Evolutionary conservation across 92 coral and sea anemone genomes (phyloP).

Genomic region (Umimayanthus kanabou): DNA sequence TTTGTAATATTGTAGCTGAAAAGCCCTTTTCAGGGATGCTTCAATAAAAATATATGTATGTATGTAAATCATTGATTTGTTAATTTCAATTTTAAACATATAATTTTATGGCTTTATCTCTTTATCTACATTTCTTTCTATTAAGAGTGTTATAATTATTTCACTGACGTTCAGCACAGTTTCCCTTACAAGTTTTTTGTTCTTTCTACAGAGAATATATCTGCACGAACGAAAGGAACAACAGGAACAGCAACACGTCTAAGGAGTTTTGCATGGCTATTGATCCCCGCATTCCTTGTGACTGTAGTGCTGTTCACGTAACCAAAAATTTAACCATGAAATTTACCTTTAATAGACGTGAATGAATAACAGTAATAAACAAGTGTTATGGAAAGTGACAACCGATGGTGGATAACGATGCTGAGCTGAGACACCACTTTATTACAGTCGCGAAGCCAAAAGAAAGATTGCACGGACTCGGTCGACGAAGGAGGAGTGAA

Average conservation of each 20-base stretch:
- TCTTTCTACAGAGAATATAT: constrained; percentile 3
- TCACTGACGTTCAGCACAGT: too few species aligned
- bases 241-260: neutral
- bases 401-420: neutral
- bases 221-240: neutral
- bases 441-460: neutral
- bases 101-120: too few species aligned
- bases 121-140: too few species aligned
- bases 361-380: neutral
- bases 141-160: neutral
- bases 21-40: too few species aligned
- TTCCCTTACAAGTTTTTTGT: neutral
- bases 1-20: too few species aligned
- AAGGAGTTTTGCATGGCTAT: neutral
- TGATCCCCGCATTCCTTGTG: neutral
- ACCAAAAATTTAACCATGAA: neutral
- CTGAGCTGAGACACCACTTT: neutral
- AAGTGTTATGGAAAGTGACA: neutral
- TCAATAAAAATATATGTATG: too few species aligned
- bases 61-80: too few species aligned
- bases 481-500: neutral
- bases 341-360: neutral
- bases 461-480: neutral
- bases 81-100: too few species aligned
- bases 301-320: neutral